Evolutionary conservation across 2,113 vertebrate genomes (phyloP), one percentile per base, ranked within the genome.

Genomic region (Onychorhynchus coronatus): DNA sequence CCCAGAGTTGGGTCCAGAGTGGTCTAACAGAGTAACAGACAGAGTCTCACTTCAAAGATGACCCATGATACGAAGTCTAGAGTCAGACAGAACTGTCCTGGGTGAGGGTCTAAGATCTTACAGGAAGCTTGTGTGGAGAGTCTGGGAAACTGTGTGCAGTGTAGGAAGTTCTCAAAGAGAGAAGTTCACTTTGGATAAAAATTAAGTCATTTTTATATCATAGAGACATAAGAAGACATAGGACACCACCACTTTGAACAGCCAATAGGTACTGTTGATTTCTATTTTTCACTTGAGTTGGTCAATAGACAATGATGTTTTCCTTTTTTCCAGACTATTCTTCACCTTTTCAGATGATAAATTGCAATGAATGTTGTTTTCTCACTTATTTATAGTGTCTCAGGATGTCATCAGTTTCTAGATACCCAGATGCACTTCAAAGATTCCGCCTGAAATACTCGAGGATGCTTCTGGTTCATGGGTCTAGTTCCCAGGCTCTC

Each of bases 1-100:
- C 5, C 14, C 50, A 56, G 59, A 73, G 14, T 0, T 22, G 15
- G 8, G 8, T 14, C 11, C 3, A 0, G 1, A 33, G 20, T 9
- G 2, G 1, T 68, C 28, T 46, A 49, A 18, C 2, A 49, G 12
- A 42, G 33, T 13, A 46, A 37, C 12, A 50, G 46, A 39, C 5
- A 56, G 21, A 44, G 27, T 12, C 21, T 66, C 4, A 3, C 28
- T 52, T 62, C 30, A 71, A 53, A 83, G 47, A 21, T 30, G 11
- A 49, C n/a, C 47, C 39, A 31, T 1, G 3, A 21, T 25, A 21
- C 2, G 1, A 42, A 68, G 27, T 13, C 46, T 23, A 16, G 41
- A 30, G 19, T 63, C 22, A 89, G 50, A 6, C 75, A 75, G 46
- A 56, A 31, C 30, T 39, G 21, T 16, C 37, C 22, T 28, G 67